These are phyloP conservation scores for Cylindroiulus punctatus DNA, from an alignment of 2,888 invertebrate species.

Conservation along the genomic window DNA sequence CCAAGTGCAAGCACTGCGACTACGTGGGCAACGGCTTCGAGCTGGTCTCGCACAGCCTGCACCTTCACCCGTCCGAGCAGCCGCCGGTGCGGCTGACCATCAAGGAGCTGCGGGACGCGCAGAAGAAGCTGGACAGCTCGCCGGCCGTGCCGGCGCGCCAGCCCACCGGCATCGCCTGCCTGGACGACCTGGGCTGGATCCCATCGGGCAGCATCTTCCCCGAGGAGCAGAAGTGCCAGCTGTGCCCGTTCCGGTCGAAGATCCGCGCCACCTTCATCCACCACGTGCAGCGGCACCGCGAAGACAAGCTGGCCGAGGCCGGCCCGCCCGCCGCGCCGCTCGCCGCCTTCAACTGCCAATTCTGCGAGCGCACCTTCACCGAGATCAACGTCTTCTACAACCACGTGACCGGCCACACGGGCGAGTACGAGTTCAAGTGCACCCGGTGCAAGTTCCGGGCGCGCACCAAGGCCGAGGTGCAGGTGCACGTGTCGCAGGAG, in stretches of 20 bases:
- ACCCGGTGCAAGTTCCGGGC: slow-evolving; percentile 68
- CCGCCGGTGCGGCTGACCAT: background rate
- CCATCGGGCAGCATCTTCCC: background rate
- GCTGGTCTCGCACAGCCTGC: slow-evolving; percentile 45
- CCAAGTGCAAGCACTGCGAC: background rate
- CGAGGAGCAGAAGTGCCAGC: slow-evolving; percentile 2
- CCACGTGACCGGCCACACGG: slow-evolving; percentile 80
- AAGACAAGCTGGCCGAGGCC: background rate
- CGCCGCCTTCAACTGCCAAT: slow-evolving; percentile 62
- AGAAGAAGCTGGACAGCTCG: background rate
- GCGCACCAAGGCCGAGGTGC: background rate
- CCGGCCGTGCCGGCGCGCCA: too few relatives aligned
- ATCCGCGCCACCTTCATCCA: slow-evolving; percentile 36
- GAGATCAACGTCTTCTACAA: slow-evolving; percentile 71
- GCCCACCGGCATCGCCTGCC: background rate
- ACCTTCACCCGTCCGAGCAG: background rate
- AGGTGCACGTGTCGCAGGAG: slow-evolving; percentile 1
- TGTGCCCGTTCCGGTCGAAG: background rate
- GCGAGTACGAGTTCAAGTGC: slow-evolving; percentile 78
- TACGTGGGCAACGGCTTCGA: background rate
- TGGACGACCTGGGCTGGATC: slow-evolving; percentile 55
- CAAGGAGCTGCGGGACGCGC: background rate
- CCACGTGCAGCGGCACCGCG: slow-evolving; percentile 50
- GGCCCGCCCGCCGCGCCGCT: background rate
- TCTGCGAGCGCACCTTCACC: slow-evolving; percentile 63